These are phyloP conservation scores for Criorhina ranunculi DNA, from an alignment of 2,888 invertebrate genomes.

Conservation along the genomic window DNA sequence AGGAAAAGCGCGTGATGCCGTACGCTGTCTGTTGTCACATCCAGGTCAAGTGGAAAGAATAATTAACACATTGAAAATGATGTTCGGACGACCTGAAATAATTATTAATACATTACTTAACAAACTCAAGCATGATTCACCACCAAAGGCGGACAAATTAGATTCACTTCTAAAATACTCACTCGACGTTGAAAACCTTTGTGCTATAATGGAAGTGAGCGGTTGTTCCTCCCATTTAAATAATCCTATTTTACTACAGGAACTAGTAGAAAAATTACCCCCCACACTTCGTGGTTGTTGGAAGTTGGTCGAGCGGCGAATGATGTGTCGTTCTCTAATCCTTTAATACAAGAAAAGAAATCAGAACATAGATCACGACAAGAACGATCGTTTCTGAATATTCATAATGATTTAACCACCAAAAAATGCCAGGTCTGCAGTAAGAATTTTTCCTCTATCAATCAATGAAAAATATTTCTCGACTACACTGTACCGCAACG, in stretches of 20 bases:
- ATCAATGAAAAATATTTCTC: constrained; percentile 16
- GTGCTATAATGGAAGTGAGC: constrained; percentile 11
- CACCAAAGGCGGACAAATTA: constrained; percentile 22
- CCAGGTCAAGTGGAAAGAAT: constrained; percentile 26
- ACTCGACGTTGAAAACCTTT: constrained; percentile 15
- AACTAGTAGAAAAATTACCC: constrained; percentile 15
- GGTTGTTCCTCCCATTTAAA: constrained; percentile 42
- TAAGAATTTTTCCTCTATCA: constrained; percentile 17
- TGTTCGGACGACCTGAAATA: constrained; percentile 39
- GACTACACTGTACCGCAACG: constrained; percentile 19
- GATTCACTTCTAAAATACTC: constrained; percentile 29
- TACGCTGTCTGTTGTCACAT: constrained; percentile 27
- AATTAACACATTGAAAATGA: constrained; percentile 35
- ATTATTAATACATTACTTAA: constrained; percentile 40
- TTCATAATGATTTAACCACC: background rate
- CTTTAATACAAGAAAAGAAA: no score
- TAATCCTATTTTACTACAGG: constrained; percentile 29
- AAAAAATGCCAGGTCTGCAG: constrained; percentile 21
- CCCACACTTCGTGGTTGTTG: constrained; percentile 22
- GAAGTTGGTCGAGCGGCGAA: constrained; percentile 22
- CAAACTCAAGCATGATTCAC: constrained; percentile 27
- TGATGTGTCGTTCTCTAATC: constrained; percentile 8
- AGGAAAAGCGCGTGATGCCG: constrained; percentile 24
- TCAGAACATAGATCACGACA: no score
- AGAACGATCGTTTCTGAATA: constrained; percentile 17